Evolutionary conservation across 2,888 invertebrate species (phyloP).

Genomic region (Pheosia tremula): DNA sequence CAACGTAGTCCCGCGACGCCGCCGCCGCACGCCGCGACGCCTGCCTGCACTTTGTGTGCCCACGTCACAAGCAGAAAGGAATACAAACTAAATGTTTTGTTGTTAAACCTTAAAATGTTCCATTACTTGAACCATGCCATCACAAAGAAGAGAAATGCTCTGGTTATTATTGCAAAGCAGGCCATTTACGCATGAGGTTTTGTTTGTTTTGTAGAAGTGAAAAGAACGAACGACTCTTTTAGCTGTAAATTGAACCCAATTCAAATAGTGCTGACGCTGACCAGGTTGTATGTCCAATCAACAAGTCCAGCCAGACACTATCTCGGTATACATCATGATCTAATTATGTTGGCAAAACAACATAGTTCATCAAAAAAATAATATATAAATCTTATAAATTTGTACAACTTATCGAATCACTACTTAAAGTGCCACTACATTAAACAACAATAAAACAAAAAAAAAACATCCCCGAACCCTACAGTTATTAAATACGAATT

Average conservation of each 20-base stretch:
- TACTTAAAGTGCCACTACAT: not conserved
- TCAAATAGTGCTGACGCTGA: too few species aligned
- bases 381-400: too few species aligned
- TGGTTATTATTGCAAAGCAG: too few species aligned
- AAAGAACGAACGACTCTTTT: too few species aligned
- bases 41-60: not conserved
- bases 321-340: too few species aligned
- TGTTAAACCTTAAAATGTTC: not conserved
- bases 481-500: conserved; percentile 1
- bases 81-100: not conserved
- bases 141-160: not conserved
- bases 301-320: too few species aligned
- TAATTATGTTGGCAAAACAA: too few species aligned
- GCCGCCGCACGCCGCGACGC: not conserved
- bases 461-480: not conserved
- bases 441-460: conserved; percentile 1
- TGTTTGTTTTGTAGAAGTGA: too few species aligned
- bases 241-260: too few species aligned
- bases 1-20: not conserved
- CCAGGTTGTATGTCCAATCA: too few species aligned
- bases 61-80: not conserved
- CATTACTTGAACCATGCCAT: not conserved
- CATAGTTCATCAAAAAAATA: too few species aligned
- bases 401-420: not conserved
- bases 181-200: too few species aligned